These are phyloP conservation scores for Choloepus hoffmanni DNA, from an alignment of 2,113 vertebrate species.

Conservation along the genomic window DNA sequence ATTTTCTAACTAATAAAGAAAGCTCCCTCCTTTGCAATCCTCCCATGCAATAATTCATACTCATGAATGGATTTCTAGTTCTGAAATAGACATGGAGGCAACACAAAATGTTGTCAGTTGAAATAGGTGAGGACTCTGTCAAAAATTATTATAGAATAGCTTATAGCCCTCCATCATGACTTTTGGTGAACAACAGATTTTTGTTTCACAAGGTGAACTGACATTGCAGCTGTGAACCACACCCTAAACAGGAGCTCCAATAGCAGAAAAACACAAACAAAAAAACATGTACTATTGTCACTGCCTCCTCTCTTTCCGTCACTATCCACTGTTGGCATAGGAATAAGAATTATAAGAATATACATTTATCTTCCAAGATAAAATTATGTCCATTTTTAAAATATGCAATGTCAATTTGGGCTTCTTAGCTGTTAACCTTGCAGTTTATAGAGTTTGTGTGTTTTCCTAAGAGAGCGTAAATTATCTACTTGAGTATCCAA, in stretches of 20 bases:
- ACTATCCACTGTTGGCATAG: no score
- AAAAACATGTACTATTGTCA: background rate
- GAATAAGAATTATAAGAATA: background rate
- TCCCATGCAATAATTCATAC: background rate
- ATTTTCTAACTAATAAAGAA: slow-evolving; percentile 6
- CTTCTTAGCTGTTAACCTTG: background rate
- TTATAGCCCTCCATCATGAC: background rate
- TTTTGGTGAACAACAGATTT: background rate
- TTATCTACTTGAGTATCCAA: slow-evolving; percentile 34
- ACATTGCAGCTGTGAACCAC: background rate
- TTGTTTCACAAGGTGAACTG: no score
- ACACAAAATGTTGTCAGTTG: background rate
- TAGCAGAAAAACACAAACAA: background rate
- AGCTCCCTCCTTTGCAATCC: background rate
- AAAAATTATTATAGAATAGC: background rate
- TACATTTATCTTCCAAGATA: slow-evolving; percentile 4
- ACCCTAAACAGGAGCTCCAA: background rate
- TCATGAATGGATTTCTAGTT: slow-evolving; percentile 17
- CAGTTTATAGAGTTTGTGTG: background rate
- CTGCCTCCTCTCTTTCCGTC: background rate
- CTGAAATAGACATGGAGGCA: background rate
- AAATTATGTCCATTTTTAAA: slow-evolving; percentile 51
- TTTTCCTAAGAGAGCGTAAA: slow-evolving; percentile 18
- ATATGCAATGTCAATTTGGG: background rate
- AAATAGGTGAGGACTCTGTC: background rate